Percentiles rank a stretch among this genome's conserved stretches.
These are phyloP conservation scores for Aurelia aurita DNA, from an alignment of 30 jellyfish, hydroid and myxozoan genomes.

Conservation along the genomic window DNA sequence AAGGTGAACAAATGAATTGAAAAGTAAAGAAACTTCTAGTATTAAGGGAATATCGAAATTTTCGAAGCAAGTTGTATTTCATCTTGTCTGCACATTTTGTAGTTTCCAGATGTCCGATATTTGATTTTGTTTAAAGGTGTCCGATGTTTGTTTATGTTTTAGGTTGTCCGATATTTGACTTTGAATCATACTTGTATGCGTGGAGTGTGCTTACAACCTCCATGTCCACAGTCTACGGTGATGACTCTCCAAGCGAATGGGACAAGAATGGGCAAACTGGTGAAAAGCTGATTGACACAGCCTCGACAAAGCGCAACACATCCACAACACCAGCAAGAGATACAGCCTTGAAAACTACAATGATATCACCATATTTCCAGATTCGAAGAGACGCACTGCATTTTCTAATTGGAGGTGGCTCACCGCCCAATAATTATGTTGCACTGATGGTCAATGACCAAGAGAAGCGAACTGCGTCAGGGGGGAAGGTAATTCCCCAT, in stretches of 20 bases:
- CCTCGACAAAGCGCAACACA: background rate
- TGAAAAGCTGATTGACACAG: background rate
- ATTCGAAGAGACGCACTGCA: background rate
- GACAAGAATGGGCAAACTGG: conserved; percentile 4
- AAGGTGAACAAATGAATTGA: no score
- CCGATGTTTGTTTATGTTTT: no score
- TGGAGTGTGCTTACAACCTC: no score
- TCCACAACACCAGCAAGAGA: background rate
- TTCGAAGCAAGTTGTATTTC: no score
- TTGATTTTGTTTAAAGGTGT: no score
- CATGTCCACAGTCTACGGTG: background rate
- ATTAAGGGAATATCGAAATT: no score
- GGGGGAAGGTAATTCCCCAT: background rate
- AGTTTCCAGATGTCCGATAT: no score
- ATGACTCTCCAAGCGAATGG: background rate
- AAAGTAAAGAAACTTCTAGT: no score
- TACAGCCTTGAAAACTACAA: conserved; percentile 11
- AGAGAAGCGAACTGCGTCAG: conserved; percentile 7
- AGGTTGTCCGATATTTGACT: no score
- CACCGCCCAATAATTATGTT: conserved; percentile 17
- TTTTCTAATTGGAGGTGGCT: conserved; percentile 40
- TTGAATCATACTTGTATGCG: no score
- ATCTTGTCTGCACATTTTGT: no score
- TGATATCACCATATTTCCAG: conserved; percentile 33
- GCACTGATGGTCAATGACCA: conserved; percentile 14